Base-by-base conservation (phyloP, 2,113 vertebrate genomes). In the Acrocephalus arundinaceus region DNA sequence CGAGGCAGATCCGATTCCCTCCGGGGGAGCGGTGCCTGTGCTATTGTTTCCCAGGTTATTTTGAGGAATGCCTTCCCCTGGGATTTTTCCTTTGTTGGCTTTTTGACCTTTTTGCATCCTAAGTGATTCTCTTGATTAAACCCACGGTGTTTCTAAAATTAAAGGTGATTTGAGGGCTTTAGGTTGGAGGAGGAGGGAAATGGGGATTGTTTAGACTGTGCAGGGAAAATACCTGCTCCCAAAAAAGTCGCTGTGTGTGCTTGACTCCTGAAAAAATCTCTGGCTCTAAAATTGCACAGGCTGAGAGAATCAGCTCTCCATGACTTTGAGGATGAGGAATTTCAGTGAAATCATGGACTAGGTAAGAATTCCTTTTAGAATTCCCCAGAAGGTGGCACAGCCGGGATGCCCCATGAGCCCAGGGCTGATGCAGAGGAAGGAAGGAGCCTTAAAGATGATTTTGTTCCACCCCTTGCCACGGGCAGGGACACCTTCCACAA, bases 31-130 rank as follows among this genome's bases (percentile, higher is more conserved):
- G 0, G 7, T 51, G 80, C 49, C 57, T 62, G 10, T 2, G 6
- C 92, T 75, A 85, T 94, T 95, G 95, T 94, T 82, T 46, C 51
- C 3, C 33, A 39, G 74, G 80, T 93, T 97, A 96, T 96, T 96
- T 89, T 89, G 78, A 91, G 90, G 85, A 74, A 37, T 19, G 22
- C n/a, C 27, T 91, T 85, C 87, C 92, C 90, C n/a, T 67, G 66
- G 49, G 90, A 30, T 52, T 82, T 85, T 91, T 71, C 74, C 57
- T 87, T 18, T 66, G 22, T 27, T 59, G 62, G 45, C 27, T 89
- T 75, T 85, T 51, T 96, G 89, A 92, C 95, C 93, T 94, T 96
- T 94, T 71, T 10, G n/a, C 70, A 46, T 89, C 77, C 96, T 87
- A 74, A 59, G 90, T 39, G 77, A 72, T 89, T 74, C 54, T 74